Conservation (phyloP, 2,797 vertebrate genomes). For the Anguilla pacifica region DNA sequence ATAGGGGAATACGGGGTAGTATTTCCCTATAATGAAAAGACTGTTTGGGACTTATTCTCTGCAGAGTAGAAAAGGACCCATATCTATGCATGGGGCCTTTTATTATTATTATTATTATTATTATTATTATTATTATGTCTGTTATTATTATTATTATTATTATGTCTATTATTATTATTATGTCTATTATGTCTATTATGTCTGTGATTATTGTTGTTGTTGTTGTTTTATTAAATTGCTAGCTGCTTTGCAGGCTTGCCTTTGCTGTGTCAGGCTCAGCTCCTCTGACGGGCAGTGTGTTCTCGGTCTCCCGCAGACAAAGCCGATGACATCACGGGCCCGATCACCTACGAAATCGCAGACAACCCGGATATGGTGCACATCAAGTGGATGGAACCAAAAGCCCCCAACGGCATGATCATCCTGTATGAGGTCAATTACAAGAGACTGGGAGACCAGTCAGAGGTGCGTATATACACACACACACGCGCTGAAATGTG, state of each 20-base stretch:
- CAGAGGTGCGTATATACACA: conserved; percentile 75
- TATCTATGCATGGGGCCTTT: not conserved
- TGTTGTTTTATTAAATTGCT: not conserved
- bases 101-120: too few relatives aligned
- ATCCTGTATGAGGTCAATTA: conserved; percentile 95
- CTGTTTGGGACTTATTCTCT: not conserved
- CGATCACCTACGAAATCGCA: conserved; percentile 80
- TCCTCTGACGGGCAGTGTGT: not conserved
- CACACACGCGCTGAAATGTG: not conserved
- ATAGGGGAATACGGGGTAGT: not conserved
- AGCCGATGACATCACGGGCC: conserved; percentile 85
- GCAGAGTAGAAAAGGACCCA: not conserved
- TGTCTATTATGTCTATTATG: not conserved
- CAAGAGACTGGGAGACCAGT: conserved; percentile 78
- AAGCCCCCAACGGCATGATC: conserved; percentile 89
- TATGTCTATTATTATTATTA: too few relatives aligned
- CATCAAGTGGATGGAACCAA: conserved; percentile 86
- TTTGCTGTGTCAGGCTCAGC: not conserved
- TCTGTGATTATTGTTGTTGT: not conserved
- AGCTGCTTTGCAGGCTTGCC: not conserved
- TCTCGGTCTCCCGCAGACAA: conserved; percentile 73
- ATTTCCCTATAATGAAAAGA: not conserved
- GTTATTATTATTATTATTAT: too few relatives aligned
- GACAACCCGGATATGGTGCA: conserved; percentile 78
- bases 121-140: too few relatives aligned